A percentile compares a stretch with the other conserved stretches of the same genome.
Conservation (phyloP, 1,140 invertebrate species). For the Whitmania pigra region DNA sequence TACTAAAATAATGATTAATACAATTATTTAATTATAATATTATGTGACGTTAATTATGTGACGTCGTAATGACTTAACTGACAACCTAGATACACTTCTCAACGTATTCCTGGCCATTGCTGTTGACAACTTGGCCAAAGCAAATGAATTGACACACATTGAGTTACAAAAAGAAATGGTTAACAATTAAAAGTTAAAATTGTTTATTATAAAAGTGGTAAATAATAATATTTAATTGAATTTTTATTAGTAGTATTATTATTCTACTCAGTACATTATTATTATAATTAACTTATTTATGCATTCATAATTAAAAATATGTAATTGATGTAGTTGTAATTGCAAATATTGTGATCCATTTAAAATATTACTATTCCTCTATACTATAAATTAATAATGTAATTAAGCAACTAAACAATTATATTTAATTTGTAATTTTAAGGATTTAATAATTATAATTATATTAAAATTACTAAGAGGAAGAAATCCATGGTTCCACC, state of each 20-base stretch:
- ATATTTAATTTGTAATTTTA: too few relatives aligned
- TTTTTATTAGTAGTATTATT: too few relatives aligned
- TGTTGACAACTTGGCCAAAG: slow-evolving; percentile 39
- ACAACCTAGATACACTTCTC: slow-evolving; percentile 62
- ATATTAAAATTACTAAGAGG: background rate
- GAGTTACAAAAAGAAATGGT: background rate
- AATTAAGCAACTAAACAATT: too few relatives aligned
- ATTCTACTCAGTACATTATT: too few relatives aligned
- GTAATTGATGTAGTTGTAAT: too few relatives aligned
- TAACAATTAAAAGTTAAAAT: background rate
- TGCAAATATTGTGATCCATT: too few relatives aligned
- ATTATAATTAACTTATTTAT: background rate
- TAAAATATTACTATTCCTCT: too few relatives aligned
- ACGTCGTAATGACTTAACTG: background rate
- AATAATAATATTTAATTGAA: too few relatives aligned
- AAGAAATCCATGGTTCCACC: too few relatives aligned
- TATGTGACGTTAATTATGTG: background rate
- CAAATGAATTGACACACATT: slow-evolving; percentile 12
- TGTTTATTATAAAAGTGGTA: too few relatives aligned
- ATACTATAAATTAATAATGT: too few relatives aligned
- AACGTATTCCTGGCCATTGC: slow-evolving; percentile 99
- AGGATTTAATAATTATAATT: background rate
- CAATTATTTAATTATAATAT: background rate
- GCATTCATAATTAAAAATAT: too few relatives aligned
- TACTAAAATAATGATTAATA: background rate